Base-by-base conservation (phyloP, 2,888 invertebrate species). In the Melanostoma mellinum region DNA sequence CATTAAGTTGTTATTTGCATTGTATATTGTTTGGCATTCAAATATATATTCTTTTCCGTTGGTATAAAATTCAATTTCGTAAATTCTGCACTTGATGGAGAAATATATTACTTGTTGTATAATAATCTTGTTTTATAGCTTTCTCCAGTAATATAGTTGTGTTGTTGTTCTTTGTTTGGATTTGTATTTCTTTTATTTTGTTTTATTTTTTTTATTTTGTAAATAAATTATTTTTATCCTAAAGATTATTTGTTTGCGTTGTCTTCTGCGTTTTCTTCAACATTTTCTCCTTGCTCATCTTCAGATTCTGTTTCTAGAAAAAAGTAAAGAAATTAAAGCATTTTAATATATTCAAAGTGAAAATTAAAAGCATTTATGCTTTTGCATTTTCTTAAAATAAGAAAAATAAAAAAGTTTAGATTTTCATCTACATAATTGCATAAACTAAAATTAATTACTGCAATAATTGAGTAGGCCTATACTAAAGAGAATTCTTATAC, bases 291-390 rank as follows among this genome's bases (percentile, higher is more conserved):
- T 84, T 89, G 90, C 80, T 91, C 91, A 84, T 91, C 91, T 77
- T 91, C 91, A 76, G 91, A 91, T 87, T 91, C 91, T 30, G 90
- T 90, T 88, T 91, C 92, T 91, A 76, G 2, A 88, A 89, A 68
- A 60, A 60, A 33, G 44, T 20, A 75, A 69, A 60, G n/a, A 69
- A 53, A 48, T 75, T 9, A n/a, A 55, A 33, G 42, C 53, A 58
- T 55, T 71, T 3, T 35, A 44, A 10, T 9, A 8, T n/a, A 9
- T n/a, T 10, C 9, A 9, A 48, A 40, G 6, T 30, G 32, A 46
- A 3, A 10, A 48, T 42, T 73, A 60, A 40, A 65, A 10, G 71
- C 33, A 63, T 46, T 46, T 46, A 46, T 46, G 10, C n/a, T n/a
- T 10, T 46, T 46, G n/a, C 46, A 46, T 46, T 46, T n/a, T 4